Evolutionary conservation across 2,797 vertebrate species (phyloP).

Genomic region (Merluccius polli): DNA sequence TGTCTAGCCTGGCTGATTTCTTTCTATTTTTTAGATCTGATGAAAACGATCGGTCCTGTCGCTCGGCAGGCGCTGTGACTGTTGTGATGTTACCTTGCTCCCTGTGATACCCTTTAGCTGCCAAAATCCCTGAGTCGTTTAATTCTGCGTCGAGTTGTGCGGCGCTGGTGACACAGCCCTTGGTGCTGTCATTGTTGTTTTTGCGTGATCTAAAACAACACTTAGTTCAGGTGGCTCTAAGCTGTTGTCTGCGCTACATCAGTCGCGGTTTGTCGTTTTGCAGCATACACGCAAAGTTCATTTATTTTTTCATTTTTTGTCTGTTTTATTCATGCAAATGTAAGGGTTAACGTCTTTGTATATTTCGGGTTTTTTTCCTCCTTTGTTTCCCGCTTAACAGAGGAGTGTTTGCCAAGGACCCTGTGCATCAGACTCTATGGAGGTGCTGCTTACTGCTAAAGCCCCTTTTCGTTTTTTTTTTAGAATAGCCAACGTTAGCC

Average conservation of each 20-base stretch:
- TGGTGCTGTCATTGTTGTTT: not conserved
- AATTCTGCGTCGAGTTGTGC: not conserved
- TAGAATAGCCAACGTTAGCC: not conserved
- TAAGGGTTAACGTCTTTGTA: not conserved
- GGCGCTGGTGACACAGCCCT: not conserved
- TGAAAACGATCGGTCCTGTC: slow-evolving; percentile 24
- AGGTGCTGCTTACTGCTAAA: not conserved
- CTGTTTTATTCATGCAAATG: not conserved
- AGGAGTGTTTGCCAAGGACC: not conserved
- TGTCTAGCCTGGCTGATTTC: slow-evolving; percentile 22
- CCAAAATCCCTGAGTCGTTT: not conserved
- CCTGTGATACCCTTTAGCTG: not conserved
- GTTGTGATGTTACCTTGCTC: slow-evolving; percentile 23
- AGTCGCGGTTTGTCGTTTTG: not conserved
- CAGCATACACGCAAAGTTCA: not conserved
- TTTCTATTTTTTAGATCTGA: slow-evolving; percentile 20
- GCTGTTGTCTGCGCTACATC: not conserved
- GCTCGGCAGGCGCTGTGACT: slow-evolving; percentile 19
- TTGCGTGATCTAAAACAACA: not conserved
- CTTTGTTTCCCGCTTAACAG: not conserved
- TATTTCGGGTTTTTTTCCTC: not conserved
- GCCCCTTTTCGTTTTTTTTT: not conserved
- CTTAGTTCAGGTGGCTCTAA: not conserved
- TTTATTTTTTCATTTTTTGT: not conserved
- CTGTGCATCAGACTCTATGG: not conserved